phyloP scores from a whole-genome alignment of 2,113 vertebrate genomes.

The Ameiurus melas region DNA sequence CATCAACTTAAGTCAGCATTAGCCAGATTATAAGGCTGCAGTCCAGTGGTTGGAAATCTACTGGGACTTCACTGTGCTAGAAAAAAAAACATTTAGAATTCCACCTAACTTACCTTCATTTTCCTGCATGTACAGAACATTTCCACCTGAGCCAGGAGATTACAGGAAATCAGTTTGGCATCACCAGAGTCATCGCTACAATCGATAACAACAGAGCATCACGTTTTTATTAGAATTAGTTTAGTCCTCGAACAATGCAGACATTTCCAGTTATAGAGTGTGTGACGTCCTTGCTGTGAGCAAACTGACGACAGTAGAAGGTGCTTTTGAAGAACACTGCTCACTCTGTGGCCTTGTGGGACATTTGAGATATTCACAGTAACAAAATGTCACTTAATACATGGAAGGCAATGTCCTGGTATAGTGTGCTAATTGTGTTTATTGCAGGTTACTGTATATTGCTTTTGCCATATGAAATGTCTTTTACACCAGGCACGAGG shows the following conservation, averaged over 20 bases:
- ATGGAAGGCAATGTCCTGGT: background rate
- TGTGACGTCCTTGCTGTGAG: slow-evolving; percentile 21
- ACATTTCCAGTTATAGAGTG: background rate
- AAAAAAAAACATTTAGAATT: background rate
- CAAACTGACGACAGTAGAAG: background rate
- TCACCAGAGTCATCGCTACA: background rate
- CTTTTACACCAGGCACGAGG: too few species aligned
- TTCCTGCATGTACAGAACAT: background rate
- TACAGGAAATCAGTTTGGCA: background rate
- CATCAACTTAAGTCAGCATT: background rate
- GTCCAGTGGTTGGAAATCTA: background rate
- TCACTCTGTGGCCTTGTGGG: slow-evolving; percentile 5
- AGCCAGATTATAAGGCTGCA: background rate
- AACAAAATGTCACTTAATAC: background rate
- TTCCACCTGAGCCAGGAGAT: background rate
- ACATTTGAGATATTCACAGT: background rate
- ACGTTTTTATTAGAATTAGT: background rate
- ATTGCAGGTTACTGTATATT: background rate
- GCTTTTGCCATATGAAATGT: background rate
- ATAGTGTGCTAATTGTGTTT: background rate
- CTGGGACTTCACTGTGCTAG: background rate
- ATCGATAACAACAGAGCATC: background rate
- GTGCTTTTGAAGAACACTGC: slow-evolving; percentile 15
- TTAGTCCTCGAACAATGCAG: background rate
- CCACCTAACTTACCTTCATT: background rate